These are phyloP conservation scores for Catalaphyllia jardinei DNA, from an alignment of 64 coral and sea anemone species.

Conservation along the genomic window DNA sequence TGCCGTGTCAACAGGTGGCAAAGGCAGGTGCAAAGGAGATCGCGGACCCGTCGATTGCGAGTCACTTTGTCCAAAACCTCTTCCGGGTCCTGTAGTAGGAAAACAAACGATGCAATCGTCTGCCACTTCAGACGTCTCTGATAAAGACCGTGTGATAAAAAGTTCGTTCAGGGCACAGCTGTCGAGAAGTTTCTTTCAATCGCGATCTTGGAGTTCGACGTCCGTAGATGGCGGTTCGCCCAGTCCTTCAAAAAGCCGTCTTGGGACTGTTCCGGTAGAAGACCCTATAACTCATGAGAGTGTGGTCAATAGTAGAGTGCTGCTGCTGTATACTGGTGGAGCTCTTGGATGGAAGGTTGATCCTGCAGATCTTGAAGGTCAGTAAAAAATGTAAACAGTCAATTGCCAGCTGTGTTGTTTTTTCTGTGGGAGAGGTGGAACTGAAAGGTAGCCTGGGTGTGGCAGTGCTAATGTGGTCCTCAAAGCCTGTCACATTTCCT, in stretches of 20 bases:
- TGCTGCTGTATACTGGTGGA: constrained; percentile 84
- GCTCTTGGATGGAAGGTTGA: constrained; percentile 85
- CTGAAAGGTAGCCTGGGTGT: no score
- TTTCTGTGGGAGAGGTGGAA: not conserved
- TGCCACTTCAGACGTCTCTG: not conserved
- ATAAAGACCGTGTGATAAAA: not conserved
- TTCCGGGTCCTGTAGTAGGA: not conserved
- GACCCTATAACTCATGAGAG: constrained; percentile 55
- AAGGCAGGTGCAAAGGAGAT: no score
- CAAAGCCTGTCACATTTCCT: no score
- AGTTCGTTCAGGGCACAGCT: not conserved
- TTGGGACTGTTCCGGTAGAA: constrained; percentile 24
- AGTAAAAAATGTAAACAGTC: not conserved
- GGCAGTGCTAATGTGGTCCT: no score
- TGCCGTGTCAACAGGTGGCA: not conserved
- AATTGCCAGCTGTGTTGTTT: not conserved
- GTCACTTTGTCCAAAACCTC: not conserved
- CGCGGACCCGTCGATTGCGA: not conserved
- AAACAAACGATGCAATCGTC: constrained; percentile 18
- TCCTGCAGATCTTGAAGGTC: constrained; percentile 41
- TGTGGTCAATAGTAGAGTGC: constrained; percentile 60
- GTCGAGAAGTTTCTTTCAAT: constrained; percentile 30
- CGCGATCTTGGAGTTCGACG: not conserved
- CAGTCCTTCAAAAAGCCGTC: constrained; percentile 14
- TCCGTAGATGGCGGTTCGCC: constrained; percentile 1